Percentiles rank a stretch among this genome's conserved stretches.
phyloP scores from a whole-genome alignment of 2,113 vertebrate species.

The Phocoena sinus region DNA sequence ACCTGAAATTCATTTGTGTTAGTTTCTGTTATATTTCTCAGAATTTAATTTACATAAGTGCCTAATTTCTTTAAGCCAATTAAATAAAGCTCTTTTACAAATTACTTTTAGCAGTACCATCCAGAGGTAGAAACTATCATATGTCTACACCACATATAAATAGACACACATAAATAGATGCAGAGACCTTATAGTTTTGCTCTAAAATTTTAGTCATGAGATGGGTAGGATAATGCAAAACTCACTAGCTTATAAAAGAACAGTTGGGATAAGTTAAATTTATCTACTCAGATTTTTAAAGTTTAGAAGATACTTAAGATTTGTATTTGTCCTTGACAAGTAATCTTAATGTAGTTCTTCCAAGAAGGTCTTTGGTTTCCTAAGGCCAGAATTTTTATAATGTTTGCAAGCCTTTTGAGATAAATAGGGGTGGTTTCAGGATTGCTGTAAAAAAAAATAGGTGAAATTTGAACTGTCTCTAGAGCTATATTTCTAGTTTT shows the following conservation, averaged over 20 bases:
- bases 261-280: neutral
- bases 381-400: neutral
- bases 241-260: neutral
- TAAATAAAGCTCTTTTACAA: neutral
- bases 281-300: neutral
- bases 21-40: neutral
- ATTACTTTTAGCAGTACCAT: neutral
- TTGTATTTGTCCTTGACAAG: neutral
- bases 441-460: neutral
- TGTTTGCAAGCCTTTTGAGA: neutral
- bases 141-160: neutral
- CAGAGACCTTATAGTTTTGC: neutral
- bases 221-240: neutral
- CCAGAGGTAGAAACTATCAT: neutral
- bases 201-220: neutral
- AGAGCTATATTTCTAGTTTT: neutral
- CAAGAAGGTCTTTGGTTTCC: neutral
- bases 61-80: neutral
- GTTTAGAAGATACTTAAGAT: neutral
- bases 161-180: neutral
- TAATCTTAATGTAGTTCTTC: neutral
- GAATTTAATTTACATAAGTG: neutral
- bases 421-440: neutral
- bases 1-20: neutral
- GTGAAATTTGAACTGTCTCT: neutral